These are phyloP conservation scores for Rhombomys opimus DNA, from an alignment of 2,113 vertebrate species.

Conservation along the genomic window DNA sequence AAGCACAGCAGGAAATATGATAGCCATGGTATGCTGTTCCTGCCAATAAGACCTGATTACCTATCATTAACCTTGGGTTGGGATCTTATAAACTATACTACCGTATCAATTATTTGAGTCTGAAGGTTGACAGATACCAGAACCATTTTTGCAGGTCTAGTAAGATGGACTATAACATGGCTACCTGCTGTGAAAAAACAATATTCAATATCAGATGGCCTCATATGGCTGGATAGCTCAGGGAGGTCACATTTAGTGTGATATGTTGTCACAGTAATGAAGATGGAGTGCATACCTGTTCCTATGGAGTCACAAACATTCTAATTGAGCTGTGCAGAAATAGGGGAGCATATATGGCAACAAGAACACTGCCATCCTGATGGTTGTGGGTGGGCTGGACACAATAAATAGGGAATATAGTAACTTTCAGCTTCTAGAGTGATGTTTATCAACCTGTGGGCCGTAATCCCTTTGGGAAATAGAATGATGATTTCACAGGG, in stretches of 20 bases:
- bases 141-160: not conserved
- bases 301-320: not conserved
- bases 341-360: not conserved
- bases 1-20: not conserved
- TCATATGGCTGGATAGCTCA: not conserved
- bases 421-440: not conserved
- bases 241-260: too few relatives aligned
- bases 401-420: not conserved
- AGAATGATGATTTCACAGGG: not conserved
- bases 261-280: not conserved
- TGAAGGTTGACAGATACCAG: not conserved
- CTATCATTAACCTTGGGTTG: not conserved
- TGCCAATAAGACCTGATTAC: not conserved
- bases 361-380: not conserved
- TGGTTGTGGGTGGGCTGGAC: not conserved
- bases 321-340: not conserved
- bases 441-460: not conserved
- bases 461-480: too few relatives aligned
- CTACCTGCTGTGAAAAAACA: too few relatives aligned
- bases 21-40: not conserved
- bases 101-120: not conserved
- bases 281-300: not conserved
- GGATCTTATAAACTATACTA: not conserved
- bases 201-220: not conserved
- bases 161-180: not conserved